phyloP scores from a whole-genome alignment of 2,797 vertebrate genomes.

The Lepilemur ruficaudatus region DNA sequence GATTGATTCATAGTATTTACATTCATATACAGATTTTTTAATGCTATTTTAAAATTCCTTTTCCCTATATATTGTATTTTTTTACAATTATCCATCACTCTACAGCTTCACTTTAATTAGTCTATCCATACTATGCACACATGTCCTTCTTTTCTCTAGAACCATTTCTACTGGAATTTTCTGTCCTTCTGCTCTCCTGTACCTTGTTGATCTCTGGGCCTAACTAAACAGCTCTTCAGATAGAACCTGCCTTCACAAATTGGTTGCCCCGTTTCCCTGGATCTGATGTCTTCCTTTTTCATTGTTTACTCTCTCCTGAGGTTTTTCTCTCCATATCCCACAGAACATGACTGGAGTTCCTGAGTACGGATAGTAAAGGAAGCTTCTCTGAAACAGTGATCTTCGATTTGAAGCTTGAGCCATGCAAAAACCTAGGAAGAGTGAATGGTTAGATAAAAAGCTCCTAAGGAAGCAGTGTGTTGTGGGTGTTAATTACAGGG shows the following conservation, averaged over 20 bases:
- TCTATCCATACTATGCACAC: neutral
- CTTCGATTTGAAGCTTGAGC: neutral
- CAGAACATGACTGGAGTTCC: neutral
- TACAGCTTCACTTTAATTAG: neutral
- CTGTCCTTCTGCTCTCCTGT: neutral
- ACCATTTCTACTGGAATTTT: neutral
- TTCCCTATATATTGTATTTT: neutral
- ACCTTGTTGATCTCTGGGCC: neutral
- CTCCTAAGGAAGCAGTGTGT: neutral
- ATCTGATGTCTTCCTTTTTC: neutral
- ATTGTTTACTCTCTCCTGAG: neutral
- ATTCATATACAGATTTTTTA: neutral
- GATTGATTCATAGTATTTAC: neutral
- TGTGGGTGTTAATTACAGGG: neutral
- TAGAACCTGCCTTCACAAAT: neutral
- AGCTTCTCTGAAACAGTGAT: neutral
- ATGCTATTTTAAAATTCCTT: neutral
- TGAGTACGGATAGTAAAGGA: neutral
- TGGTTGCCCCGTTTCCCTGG: neutral
- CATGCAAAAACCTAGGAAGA: neutral
- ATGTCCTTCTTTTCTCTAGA: neutral
- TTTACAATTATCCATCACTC: neutral
- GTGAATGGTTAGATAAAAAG: neutral
- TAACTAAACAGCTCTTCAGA: neutral
- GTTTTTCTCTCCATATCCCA: neutral